Evolutionary conservation across 1,140 invertebrate species (phyloP), one percentile per base, ranked within the genome.

Genomic region (Heterodera schachtii): DNA sequence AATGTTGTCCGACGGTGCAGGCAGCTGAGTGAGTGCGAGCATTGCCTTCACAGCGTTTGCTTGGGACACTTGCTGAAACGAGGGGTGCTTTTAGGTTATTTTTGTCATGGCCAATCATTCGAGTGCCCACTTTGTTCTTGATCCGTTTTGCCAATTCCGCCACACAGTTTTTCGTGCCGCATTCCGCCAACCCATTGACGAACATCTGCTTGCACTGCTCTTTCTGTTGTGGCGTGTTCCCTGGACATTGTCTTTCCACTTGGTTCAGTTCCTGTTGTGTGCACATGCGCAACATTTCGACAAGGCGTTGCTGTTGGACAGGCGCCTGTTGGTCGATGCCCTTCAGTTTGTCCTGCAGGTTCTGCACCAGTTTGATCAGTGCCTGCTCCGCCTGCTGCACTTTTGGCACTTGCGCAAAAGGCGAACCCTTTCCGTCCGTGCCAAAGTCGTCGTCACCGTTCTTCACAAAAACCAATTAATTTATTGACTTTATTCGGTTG

Each of bases 1-100:
- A 49, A 75, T 82, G n/a, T 52, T 19, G 57, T 87, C 78, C 8
- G 84, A 85, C 13, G 86, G 86, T 7, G 84, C 80, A 19, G 86
- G 84, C 41, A 80, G 49, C 21, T 69, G 81, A 21, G 47, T 57
- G 31, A 87, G 66, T 21, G 21, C 60, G 16, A 78, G 71, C 8
- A 86, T 44, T 11, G 84, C 44, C 5, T 80, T 46, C 8, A 75
- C 83, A 21, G 87, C 76, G 52, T 81, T 86, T 1, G 73, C 31
- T 16, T 43, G 21, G 44, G 67, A 43, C 41, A 86, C 71, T 9
- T 84, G 64, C 47, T 76, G 31, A 49, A 79, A 47, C 3, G 8
- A 21, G 57, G 57, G 16, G 47, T 69, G 57, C 11, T 13, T 19
- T 31, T n/a, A n/a, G 71, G 1, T 16, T 16, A 73, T 16, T 73